A percentile compares a stretch with the other conserved stretches of the same genome.
These are phyloP conservation scores for Anguilla megastoma DNA, from an alignment of 2,797 vertebrate species.

Conservation along the genomic window DNA sequence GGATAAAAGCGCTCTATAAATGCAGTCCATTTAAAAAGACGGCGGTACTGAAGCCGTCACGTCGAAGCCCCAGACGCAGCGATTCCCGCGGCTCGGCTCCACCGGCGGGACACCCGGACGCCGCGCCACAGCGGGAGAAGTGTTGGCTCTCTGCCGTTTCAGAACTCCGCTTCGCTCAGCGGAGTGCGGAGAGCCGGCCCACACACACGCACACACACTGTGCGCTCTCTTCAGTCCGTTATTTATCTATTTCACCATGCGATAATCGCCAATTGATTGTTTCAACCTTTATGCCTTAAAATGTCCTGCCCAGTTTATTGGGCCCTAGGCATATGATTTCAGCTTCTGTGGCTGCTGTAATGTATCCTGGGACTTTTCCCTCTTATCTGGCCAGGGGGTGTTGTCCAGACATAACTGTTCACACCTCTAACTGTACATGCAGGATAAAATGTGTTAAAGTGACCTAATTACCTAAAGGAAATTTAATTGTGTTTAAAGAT, in stretches of 20 bases:
- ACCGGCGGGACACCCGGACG: neutral
- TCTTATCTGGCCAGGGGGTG: neutral
- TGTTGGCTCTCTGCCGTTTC: neutral
- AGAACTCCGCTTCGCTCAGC: neutral
- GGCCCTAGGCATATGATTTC: neutral
- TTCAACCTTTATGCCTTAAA: neutral
- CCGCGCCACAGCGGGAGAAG: neutral
- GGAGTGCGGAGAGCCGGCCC: neutral
- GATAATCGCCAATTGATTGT: neutral
- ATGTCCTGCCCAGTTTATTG: neutral
- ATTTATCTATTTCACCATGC: neutral
- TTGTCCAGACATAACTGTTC: neutral
- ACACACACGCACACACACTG: neutral
- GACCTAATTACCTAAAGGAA: neutral
- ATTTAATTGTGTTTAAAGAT: neutral
- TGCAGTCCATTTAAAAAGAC: too few relatives aligned
- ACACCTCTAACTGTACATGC: neutral
- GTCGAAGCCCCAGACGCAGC: too few relatives aligned
- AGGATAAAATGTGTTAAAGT: neutral
- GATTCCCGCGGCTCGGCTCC: neutral
- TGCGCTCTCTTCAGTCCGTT: neutral
- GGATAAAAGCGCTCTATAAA: too few relatives aligned
- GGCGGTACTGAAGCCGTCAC: neutral
- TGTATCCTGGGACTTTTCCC: neutral
- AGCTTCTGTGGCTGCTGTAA: neutral